These are phyloP conservation scores for Myrmecobius fasciatus DNA, from an alignment of 2,113 vertebrate genomes.

Conservation along the genomic window DNA sequence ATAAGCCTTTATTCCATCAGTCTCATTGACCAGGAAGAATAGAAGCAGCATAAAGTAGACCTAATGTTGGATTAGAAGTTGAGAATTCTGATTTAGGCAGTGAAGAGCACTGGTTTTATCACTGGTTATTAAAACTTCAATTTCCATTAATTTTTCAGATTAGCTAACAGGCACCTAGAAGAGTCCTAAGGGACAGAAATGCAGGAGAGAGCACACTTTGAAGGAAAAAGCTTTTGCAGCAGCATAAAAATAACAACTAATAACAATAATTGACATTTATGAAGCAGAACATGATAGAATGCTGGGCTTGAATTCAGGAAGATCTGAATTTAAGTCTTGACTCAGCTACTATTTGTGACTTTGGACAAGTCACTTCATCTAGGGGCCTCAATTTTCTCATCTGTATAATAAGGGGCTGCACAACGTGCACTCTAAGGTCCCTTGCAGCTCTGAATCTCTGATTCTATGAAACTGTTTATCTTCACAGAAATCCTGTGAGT, in stretches of 20 bases:
- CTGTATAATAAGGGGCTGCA: neutral
- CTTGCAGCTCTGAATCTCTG: neutral
- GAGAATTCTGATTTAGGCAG: neutral
- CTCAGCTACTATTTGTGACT: neutral
- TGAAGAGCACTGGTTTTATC: neutral
- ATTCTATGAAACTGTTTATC: neutral
- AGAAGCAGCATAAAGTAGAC: neutral
- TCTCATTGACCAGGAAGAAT: neutral
- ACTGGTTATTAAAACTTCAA: neutral
- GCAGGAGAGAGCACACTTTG: neutral
- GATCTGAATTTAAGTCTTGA: neutral
- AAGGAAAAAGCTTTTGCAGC: neutral
- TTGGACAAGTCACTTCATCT: neutral
- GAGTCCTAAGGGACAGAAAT: neutral
- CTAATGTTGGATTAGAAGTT: neutral
- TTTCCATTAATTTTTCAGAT: neutral
- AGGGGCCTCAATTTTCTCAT: neutral
- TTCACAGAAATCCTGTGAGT: neutral
- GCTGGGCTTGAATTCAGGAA: neutral
- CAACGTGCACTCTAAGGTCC: neutral
- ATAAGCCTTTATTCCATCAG: neutral
- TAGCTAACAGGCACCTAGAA: neutral
- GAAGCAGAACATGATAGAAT: neutral
- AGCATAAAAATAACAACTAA: neutral
- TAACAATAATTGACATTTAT: neutral